Evolutionary conservation across 2,888 invertebrate genomes (phyloP), one percentile per base, ranked within the genome.

Genomic region (Tolmerus cingulatus): DNA sequence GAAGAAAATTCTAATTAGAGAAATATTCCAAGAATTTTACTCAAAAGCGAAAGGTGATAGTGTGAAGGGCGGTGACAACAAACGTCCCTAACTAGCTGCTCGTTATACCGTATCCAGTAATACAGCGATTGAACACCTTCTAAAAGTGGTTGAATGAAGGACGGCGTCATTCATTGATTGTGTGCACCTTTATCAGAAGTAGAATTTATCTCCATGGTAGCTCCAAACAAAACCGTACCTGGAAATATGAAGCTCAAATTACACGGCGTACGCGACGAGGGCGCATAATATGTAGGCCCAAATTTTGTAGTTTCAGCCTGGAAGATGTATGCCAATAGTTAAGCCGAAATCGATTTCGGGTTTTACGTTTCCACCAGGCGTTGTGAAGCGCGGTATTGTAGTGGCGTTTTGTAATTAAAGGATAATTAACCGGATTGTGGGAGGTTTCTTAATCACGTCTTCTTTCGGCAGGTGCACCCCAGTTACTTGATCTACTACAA

Each of bases 401-500:
- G 37, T 9, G 19, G 8, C 37, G 23, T 55, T 81, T 66, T 66
- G 82, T 66, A 37, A 82, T 82, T 66, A 34, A 37, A 27, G 74
- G 85, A 37, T 16, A 74, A 74, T 51, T 85, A 85, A 85, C 30
- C 12, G 74, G 23, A 74, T 57, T 74, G 16, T 74, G 16, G n/a
- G n/a, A 43, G 30, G 19, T 87, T 27, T 66, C 12, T 66, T 76
- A 14, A 14, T 5, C 16, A 1, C 43, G 12, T 87, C 87, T 87
- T 84, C 87, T 90, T 90, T 77, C 92, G 94, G 94, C 93, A 94
- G 89, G 91, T 92, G 87, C 93, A 93, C 89, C 92, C 92, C 78
- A 93, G 92, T 89, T 93, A 93, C 86, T 91, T 94, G 90, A 92
- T 94, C 89, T 92, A 92, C 89, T 95, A 95, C 90, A 94, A 94